Conservation (phyloP, 2,113 vertebrate genomes). For the Callocephalon fimbriatum region DNA sequence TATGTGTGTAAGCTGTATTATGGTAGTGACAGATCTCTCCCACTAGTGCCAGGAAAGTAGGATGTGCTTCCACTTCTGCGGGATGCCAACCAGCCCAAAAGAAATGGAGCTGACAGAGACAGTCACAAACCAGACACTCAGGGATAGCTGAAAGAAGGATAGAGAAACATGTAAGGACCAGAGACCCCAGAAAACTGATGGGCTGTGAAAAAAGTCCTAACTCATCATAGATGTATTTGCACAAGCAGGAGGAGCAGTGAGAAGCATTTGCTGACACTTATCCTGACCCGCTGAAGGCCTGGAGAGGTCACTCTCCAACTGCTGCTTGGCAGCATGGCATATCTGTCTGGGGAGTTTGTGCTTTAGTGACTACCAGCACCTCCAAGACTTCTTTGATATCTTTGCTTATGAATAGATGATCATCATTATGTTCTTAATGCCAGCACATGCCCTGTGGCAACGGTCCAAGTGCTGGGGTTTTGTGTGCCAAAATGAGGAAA, state of each 20-base stretch:
- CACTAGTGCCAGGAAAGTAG: neutral
- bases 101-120: neutral
- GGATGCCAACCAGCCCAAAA: neutral
- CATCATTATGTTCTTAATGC: neutral
- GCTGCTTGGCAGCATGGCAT: neutral
- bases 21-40: neutral
- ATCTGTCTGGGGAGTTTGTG: neutral
- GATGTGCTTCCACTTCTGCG: neutral
- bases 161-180: neutral
- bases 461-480: constrained; percentile 32
- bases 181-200: neutral
- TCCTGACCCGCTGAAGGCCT: neutral
- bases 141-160: neutral
- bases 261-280: neutral
- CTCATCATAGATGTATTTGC: neutral
- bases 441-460: constrained; percentile 18
- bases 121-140: accelerated
- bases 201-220: neutral
- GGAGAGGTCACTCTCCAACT: neutral
- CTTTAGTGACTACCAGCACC: neutral
- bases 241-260: neutral
- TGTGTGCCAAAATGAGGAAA: constrained; percentile 60
- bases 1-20: accelerated
- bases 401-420: neutral
- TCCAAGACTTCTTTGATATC: neutral